Conservation (phyloP, 2,888 invertebrate genomes). For the Allolobophora icterica region DNA sequence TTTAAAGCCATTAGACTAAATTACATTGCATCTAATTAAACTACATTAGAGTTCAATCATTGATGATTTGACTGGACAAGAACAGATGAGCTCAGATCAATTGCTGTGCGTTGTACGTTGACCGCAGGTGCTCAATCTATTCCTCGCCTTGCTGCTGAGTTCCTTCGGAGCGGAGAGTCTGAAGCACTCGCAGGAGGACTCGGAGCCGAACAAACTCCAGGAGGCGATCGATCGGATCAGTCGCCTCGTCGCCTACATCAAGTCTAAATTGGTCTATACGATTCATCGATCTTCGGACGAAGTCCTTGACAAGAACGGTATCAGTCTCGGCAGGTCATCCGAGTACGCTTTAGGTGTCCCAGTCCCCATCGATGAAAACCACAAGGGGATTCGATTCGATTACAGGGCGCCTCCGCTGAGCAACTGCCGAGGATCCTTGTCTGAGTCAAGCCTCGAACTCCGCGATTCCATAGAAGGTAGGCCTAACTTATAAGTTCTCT, state of each 20-base stretch:
- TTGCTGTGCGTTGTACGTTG: neutral
- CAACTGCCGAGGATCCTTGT: neutral
- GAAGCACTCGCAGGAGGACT: conserved; percentile 76
- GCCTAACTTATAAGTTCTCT: neutral
- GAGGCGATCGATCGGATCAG: conserved; percentile 94
- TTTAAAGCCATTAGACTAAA: no score
- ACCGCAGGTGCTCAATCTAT: conserved; percentile 91
- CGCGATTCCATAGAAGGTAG: neutral
- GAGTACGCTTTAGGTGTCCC: neutral
- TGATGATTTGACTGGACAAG: no score
- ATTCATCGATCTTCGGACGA: conserved; percentile 40
- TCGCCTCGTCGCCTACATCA: conserved; percentile 47
- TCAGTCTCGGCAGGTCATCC: neutral
- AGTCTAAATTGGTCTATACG: conserved; percentile 55
- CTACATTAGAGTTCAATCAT: no score
- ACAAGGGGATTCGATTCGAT: conserved; percentile 1
- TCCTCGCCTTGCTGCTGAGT: conserved; percentile 98
- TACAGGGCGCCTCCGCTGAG: neutral
- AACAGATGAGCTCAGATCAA: no score
- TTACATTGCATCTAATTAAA: no score
- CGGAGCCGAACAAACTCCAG: conserved; percentile 90
- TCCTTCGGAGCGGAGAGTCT: conserved; percentile 97
- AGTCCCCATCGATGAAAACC: neutral
- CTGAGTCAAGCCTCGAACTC: neutral
- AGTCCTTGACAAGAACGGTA: neutral